Conservation (phyloP, 2,113 vertebrate species). For the Taurulus bubalis region DNA sequence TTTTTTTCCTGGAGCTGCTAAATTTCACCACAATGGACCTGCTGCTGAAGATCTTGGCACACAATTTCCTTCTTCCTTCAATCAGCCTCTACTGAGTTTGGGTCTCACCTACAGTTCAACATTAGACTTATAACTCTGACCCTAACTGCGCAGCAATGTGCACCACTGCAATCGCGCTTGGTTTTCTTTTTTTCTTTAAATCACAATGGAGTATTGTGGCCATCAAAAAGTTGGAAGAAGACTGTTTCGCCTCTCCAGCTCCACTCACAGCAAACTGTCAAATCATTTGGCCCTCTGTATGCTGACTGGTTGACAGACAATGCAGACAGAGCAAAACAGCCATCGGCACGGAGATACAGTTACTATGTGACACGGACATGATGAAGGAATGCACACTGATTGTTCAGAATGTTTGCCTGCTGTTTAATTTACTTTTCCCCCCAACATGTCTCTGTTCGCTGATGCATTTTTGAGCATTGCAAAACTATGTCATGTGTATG, state of each 20-base stretch:
- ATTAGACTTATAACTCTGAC: constrained; percentile 45
- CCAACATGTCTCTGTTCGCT: not conserved
- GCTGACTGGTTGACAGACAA: constrained; percentile 29
- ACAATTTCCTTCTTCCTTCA: constrained; percentile 53
- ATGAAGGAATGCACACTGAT: constrained; percentile 33
- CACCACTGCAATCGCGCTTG: not conserved
- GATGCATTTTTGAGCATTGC: not conserved
- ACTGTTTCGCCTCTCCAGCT: not conserved
- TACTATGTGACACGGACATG: constrained; percentile 36
- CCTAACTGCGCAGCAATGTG: constrained; percentile 6
- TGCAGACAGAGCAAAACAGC: constrained; percentile 20
- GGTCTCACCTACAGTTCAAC: constrained; percentile 42
- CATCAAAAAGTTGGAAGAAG: constrained; percentile 20
- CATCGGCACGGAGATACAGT: constrained; percentile 34
- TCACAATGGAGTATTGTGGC: constrained; percentile 9
- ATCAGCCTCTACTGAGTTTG: constrained; percentile 40
- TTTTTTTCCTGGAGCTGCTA: constrained; percentile 67
- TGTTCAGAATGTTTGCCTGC: not conserved
- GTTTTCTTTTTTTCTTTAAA: constrained; percentile 5
- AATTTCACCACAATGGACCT: constrained; percentile 62
- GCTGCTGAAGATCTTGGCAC: constrained; percentile 49
- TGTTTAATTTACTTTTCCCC: no score
- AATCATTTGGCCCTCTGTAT: not conserved
- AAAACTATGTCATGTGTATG: not conserved
- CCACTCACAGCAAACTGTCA: constrained; percentile 14